Evolutionary conservation across 2,888 invertebrate species (phyloP).

Genomic region (Diarsia dahlii): DNA sequence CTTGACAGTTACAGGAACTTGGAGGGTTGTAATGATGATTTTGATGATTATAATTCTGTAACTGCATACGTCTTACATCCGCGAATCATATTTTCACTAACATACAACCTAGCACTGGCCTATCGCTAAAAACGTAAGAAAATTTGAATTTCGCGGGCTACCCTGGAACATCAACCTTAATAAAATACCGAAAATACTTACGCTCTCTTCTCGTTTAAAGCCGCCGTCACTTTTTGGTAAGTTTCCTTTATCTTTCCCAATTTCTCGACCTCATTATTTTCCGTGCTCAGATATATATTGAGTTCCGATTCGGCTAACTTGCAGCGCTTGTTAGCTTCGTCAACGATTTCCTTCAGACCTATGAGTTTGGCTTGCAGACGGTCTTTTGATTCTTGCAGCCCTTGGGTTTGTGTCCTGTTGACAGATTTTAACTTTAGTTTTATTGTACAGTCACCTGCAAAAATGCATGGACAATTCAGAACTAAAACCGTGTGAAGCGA

Average conservation of each 20-base stretch:
- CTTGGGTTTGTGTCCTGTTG: constrained; percentile 91
- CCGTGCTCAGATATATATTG: constrained; percentile 93
- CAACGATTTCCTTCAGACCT: constrained; percentile 92
- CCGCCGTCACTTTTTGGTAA: constrained; percentile 82
- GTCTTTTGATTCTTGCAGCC: constrained; percentile 93
- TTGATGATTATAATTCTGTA: too few relatives aligned
- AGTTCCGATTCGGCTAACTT: constrained; percentile 94
- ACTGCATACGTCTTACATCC: too few relatives aligned
- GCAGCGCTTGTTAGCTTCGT: constrained; percentile 91
- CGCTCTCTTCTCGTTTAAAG: constrained; percentile 89
- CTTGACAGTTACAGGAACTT: too few relatives aligned
- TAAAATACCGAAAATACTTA: constrained; percentile 67
- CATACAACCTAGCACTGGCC: too few relatives aligned
- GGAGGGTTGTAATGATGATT: too few relatives aligned
- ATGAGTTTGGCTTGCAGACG: constrained; percentile 92
- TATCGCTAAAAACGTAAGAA: too few relatives aligned
- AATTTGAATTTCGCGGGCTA: too few relatives aligned
- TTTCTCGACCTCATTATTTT: constrained; percentile 91
- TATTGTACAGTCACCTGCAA: too few relatives aligned
- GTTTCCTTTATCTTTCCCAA: constrained; percentile 91
- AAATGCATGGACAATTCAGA: too few relatives aligned
- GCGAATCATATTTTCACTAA: too few relatives aligned
- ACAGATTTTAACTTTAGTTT: neutral
- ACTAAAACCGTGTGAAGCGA: too few relatives aligned
- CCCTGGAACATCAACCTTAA: too few relatives aligned